phyloP scores from a whole-genome alignment of 92 coral and sea anemone genomes.

The Blastomussa wellsi region DNA sequence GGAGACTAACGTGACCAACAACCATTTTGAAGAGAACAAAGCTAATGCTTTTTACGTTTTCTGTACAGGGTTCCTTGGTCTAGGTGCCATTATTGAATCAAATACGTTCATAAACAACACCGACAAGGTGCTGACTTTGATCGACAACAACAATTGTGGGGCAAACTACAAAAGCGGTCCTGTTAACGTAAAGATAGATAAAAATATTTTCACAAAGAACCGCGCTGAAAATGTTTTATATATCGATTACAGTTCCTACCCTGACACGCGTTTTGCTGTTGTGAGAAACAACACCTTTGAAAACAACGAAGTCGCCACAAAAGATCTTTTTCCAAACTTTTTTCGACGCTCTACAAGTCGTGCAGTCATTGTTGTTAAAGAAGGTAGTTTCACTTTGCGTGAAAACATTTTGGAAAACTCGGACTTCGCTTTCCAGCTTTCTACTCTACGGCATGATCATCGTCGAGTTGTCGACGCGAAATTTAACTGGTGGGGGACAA shows the following conservation, averaged over 20 bases:
- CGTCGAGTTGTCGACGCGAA: slow-evolving; percentile 43
- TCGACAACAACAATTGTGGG: slow-evolving; percentile 32
- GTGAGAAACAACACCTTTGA: slow-evolving; percentile 40
- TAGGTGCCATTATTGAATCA: slow-evolving; percentile 26
- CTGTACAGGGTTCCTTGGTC: slow-evolving; percentile 40
- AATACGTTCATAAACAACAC: slow-evolving; percentile 43
- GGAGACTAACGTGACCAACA: not conserved
- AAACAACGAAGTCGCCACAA: slow-evolving; percentile 21
- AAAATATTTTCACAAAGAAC: slow-evolving; percentile 39
- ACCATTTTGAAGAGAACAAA: slow-evolving; percentile 35
- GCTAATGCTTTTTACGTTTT: slow-evolving; percentile 25
- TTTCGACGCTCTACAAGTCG: slow-evolving; percentile 47
- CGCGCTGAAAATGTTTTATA: slow-evolving; percentile 36
- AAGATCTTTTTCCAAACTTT: slow-evolving; percentile 14
- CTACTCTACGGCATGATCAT: slow-evolving; percentile 20
- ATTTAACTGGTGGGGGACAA: slow-evolving; percentile 77
- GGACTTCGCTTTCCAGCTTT: slow-evolving; percentile 34
- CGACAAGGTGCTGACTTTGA: slow-evolving; percentile 41
- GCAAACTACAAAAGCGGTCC: slow-evolving; percentile 12
- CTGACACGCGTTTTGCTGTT: slow-evolving; percentile 29
- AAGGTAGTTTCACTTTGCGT: slow-evolving; percentile 42
- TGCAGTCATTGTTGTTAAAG: slow-evolving; percentile 43
- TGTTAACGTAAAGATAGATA: slow-evolving; percentile 16
- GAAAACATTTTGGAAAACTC: slow-evolving; percentile 54
- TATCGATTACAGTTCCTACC: slow-evolving; percentile 42